These are phyloP conservation scores for Orycteropus afer DNA, from an alignment of 2,113 vertebrate genomes.

Conservation along the genomic window DNA sequence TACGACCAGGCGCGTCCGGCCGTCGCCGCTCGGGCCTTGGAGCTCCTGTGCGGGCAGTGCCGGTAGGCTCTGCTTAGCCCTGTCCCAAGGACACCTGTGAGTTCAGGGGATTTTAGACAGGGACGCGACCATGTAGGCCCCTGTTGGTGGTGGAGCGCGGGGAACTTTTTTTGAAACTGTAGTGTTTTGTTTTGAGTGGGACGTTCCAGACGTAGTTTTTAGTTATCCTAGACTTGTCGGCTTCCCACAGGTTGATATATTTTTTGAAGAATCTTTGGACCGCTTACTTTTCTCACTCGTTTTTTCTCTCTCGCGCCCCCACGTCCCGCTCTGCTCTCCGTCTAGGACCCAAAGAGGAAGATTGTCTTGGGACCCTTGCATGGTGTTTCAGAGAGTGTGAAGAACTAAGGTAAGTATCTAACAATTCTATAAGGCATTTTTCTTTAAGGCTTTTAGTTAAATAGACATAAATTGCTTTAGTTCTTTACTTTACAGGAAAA, in stretches of 20 bases:
- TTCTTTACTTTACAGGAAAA: not conserved
- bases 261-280: not conserved
- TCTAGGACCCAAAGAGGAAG: not conserved
- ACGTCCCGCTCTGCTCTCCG: not conserved
- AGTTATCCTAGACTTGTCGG: not conserved
- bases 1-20: not conserved
- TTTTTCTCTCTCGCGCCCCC: not conserved
- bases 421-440: not conserved
- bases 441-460: not conserved
- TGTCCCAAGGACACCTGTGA: slow-evolving; percentile 9
- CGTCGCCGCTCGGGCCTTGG: not conserved
- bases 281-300: not conserved
- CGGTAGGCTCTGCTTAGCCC: not conserved
- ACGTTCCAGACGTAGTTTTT: not conserved
- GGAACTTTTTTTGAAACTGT: slow-evolving; percentile 36
- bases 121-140: not conserved
- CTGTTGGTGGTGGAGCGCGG: slow-evolving; percentile 10
- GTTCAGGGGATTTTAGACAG: not conserved
- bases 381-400: slow-evolving; percentile 35
- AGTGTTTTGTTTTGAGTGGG: not conserved
- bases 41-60: not conserved
- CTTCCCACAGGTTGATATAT: not conserved
- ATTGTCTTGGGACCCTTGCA: not conserved
- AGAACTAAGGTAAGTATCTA: slow-evolving; percentile 48
- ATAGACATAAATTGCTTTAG: not conserved